These are phyloP conservation scores for Cyphomyrus discorhynchus DNA, from an alignment of 2,113 vertebrate genomes.

Conservation along the genomic window DNA sequence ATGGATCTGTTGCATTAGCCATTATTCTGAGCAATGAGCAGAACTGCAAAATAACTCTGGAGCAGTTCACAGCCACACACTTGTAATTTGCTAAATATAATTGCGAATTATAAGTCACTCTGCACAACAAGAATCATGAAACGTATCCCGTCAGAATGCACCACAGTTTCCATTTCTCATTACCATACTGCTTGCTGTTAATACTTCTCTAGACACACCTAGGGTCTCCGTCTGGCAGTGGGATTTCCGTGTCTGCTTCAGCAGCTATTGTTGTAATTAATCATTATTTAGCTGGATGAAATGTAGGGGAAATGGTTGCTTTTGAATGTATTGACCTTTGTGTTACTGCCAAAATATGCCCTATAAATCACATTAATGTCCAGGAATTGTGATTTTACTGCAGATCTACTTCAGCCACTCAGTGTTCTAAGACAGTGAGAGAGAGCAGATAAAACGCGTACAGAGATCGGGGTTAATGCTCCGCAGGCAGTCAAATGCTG, in stretches of 20 bases:
- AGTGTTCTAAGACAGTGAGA: background rate
- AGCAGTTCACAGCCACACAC: background rate
- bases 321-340: slow-evolving; percentile 10
- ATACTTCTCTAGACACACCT: background rate
- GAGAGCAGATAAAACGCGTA: background rate
- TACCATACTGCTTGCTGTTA: background rate
- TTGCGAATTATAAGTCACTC: slow-evolving; percentile 12
- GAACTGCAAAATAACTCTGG: slow-evolving; percentile 1
- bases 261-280: slow-evolving; percentile 1
- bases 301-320: background rate
- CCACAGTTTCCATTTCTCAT: background rate
- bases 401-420: background rate
- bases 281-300: slow-evolving; percentile 6
- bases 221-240: background rate
- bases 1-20: background rate
- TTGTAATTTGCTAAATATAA: slow-evolving; percentile 15
- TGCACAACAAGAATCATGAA: slow-evolving; percentile 3
- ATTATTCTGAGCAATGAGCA: slow-evolving; percentile 16
- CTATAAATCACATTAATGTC: slow-evolving; percentile 12
- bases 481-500: background rate
- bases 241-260: background rate
- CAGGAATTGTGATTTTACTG: background rate
- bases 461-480: background rate
- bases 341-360: background rate
- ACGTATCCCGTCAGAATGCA: background rate